Percentiles rank a stretch among this genome's conserved stretches.
phyloP scores from a whole-genome alignment of 2,888 invertebrate species.

The Dryobotodes eremita region DNA sequence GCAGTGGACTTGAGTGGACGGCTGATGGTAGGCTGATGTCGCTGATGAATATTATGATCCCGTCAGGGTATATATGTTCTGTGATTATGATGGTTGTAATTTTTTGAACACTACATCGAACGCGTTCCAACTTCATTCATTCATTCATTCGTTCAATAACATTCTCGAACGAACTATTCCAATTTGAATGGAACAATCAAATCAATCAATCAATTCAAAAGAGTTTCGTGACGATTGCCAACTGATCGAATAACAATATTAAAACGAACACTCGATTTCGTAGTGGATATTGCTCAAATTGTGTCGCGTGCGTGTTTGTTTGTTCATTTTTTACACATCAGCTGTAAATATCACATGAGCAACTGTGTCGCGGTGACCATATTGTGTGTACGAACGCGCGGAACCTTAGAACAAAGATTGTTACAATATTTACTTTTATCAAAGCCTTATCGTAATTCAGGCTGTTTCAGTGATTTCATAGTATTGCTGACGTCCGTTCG shows the following conservation, averaged over 20 bases:
- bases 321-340: conserved; percentile 69
- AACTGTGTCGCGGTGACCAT: conserved; percentile 76
- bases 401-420: conserved; percentile 76
- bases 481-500: conserved; percentile 74
- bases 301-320: conserved; percentile 70
- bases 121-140: conserved; percentile 26
- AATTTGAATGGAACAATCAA: conserved; percentile 62
- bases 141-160: conserved; percentile 45
- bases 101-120: conserved; percentile 27
- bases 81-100: conserved; percentile 8
- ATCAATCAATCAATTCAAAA: conserved; percentile 79
- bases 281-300: conserved; percentile 72
- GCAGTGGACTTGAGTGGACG: too few species aligned
- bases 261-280: conserved; percentile 69
- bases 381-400: conserved; percentile 74
- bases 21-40: too few species aligned
- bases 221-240: conserved; percentile 78
- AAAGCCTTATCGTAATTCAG: conserved; percentile 78
- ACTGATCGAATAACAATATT: conserved; percentile 75
- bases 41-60: too few species aligned
- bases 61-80: too few species aligned
- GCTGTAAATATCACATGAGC: conserved; percentile 72
- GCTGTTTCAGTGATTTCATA: conserved; percentile 77
- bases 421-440: conserved; percentile 78
- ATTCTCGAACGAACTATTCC: conserved; percentile 42